A percentile compares a stretch with the other conserved stretches of the same genome.
These are phyloP conservation scores for Ictalurus punctatus DNA, from an alignment of 2,113 vertebrate species.

Conservation along the genomic window DNA sequence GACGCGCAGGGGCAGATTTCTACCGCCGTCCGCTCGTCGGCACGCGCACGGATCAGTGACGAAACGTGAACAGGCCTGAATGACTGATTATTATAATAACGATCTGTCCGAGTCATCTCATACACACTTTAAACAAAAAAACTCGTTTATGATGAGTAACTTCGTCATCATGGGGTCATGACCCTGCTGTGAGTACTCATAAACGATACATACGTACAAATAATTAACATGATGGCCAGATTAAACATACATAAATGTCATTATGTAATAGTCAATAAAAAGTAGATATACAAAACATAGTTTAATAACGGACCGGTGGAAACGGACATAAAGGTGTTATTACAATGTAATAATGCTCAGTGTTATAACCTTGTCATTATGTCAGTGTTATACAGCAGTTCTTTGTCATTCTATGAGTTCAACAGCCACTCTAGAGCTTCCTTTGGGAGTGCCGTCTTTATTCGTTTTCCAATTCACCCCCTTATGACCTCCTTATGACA, in stretches of 20 bases:
- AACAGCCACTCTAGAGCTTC: not conserved
- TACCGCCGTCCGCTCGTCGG: constrained; percentile 62
- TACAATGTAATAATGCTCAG: no score
- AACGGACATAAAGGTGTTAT: no score
- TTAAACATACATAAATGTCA: not conserved
- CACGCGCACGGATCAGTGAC: not conserved
- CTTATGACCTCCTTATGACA: not conserved
- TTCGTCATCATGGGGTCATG: not conserved
- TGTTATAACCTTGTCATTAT: no score
- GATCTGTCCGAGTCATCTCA: not conserved
- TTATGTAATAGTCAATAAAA: not conserved
- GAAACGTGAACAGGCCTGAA: not conserved
- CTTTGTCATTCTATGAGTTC: not conserved
- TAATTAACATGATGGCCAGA: not conserved
- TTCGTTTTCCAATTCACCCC: not conserved
- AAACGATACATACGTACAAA: not conserved
- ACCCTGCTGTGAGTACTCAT: not conserved
- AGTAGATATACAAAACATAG: no score
- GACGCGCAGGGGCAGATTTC: constrained; percentile 69
- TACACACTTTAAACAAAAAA: no score
- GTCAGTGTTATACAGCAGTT: no score
- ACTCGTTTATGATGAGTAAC: not conserved
- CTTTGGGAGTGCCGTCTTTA: not conserved
- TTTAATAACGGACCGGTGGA: no score
- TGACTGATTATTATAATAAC: not conserved